Conservation (phyloP, 2,888 invertebrate species). For the Criorhina ranunculi region DNA sequence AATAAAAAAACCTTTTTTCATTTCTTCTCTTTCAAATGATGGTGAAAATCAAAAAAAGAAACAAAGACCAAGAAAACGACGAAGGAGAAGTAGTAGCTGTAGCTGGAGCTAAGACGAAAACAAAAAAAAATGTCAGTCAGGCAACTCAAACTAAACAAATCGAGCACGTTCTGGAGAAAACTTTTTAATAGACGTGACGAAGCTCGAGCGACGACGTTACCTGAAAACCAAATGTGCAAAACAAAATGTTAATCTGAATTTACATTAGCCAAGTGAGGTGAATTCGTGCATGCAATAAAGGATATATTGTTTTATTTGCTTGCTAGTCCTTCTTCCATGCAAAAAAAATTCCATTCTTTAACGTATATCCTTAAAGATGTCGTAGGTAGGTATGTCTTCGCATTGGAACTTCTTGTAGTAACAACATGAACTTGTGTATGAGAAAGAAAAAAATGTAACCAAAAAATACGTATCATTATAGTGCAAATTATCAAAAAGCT, state of each 20-base stretch:
- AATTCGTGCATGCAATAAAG: slow-evolving; percentile 77
- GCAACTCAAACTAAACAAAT: slow-evolving; percentile 76
- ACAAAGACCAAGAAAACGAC: slow-evolving; percentile 13
- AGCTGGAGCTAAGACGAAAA: not conserved
- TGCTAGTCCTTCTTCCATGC: not conserved
- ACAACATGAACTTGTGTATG: slow-evolving; percentile 1
- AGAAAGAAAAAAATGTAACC: slow-evolving; percentile 55
- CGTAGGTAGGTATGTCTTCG: not conserved
- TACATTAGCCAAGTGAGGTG: slow-evolving; percentile 76
- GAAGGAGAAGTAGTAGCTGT: slow-evolving; percentile 29
- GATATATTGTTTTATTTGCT: slow-evolving; percentile 77
- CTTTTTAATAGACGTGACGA: slow-evolving; percentile 77
- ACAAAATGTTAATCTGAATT: slow-evolving; percentile 76
- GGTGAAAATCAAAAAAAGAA: slow-evolving; percentile 45
- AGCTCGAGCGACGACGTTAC: slow-evolving; percentile 73
- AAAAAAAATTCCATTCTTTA: slow-evolving; percentile 44
- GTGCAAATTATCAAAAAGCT: slow-evolving; percentile 65
- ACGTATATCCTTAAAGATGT: slow-evolving; percentile 16
- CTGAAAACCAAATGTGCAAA: slow-evolving; percentile 76
- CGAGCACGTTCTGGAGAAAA: slow-evolving; percentile 72
- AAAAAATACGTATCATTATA: slow-evolving; percentile 13
- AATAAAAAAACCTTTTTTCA: slow-evolving; percentile 37
- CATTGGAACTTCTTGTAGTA: not conserved
- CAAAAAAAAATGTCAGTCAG: slow-evolving; percentile 72
- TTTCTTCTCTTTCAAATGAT: slow-evolving; percentile 22